Conservation (phyloP, 2,797 vertebrate genomes). For the Tragelaphus oryx region DNA sequence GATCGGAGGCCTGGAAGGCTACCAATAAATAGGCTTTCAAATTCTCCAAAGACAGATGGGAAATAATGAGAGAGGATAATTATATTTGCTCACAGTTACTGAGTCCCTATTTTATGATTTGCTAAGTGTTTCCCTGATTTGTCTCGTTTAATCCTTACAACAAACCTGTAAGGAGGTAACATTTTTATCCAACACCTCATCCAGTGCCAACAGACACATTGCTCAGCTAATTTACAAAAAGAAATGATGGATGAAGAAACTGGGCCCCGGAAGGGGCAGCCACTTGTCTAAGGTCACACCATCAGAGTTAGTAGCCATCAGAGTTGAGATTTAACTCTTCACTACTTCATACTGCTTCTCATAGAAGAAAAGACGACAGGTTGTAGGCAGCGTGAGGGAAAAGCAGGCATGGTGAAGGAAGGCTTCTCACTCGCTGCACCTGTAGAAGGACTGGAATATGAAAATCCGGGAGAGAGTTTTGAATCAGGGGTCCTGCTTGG, state of each 20-base stretch:
- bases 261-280: neutral
- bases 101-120: neutral
- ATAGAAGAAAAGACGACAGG: neutral
- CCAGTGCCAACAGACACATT: neutral
- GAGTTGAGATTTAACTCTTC: neutral
- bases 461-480: neutral
- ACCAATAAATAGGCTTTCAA: neutral
- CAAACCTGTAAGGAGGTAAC: neutral
- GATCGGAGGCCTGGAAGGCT: neutral
- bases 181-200: neutral
- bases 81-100: neutral
- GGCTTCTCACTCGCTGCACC: neutral
- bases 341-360: neutral
- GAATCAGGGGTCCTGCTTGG: neutral
- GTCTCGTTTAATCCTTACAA: neutral
- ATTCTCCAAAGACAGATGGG: neutral
- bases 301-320: neutral
- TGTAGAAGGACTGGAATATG: neutral
- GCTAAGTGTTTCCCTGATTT: neutral
- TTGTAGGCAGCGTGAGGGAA: accelerated
- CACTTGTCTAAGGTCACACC: neutral
- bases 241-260: neutral
- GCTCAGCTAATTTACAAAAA: neutral
- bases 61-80: neutral
- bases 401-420: neutral